These are phyloP conservation scores for Digitonthophagus gazella DNA, from an alignment of 2,888 invertebrate species.

Conservation along the genomic window DNA sequence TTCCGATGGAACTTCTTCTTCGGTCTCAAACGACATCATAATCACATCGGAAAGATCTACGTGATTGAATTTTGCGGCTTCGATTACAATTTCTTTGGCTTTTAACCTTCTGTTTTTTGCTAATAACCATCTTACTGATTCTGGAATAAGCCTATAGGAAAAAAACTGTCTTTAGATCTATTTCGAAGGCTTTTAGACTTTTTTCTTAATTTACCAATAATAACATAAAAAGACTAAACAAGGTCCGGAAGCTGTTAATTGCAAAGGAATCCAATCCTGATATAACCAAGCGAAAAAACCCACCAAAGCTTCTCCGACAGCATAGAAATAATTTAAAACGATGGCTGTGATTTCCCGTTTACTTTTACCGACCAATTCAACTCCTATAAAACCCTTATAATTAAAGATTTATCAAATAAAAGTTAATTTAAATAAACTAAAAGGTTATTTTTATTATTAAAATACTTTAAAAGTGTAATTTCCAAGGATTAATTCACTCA, in stretches of 20 bases:
- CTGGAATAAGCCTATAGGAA: conserved; percentile 57
- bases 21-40: conserved; percentile 50
- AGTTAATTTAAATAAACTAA: no score
- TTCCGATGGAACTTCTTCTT: conserved; percentile 12
- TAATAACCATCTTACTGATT: conserved; percentile 66
- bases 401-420: no score
- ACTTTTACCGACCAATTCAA: conserved; percentile 64
- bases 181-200: neutral
- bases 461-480: no score
- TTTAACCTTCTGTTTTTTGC: conserved; percentile 56
- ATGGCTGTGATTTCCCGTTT: conserved; percentile 63
- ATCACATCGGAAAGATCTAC: conserved; percentile 52
- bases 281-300: conserved; percentile 61
- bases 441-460: no score
- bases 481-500: no score
- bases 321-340: conserved; percentile 63
- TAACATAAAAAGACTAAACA: conserved; percentile 59
- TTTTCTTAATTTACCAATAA: conserved; percentile 56
- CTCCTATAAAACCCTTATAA: conserved; percentile 53
- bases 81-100: conserved; percentile 57
- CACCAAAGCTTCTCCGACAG: conserved; percentile 62
- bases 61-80: conserved; percentile 58
- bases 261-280: conserved; percentile 60
- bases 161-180: neutral
- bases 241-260: conserved; percentile 60